Conservation (phyloP, 2,797 vertebrate genomes). For the Naso thynnoides region DNA sequence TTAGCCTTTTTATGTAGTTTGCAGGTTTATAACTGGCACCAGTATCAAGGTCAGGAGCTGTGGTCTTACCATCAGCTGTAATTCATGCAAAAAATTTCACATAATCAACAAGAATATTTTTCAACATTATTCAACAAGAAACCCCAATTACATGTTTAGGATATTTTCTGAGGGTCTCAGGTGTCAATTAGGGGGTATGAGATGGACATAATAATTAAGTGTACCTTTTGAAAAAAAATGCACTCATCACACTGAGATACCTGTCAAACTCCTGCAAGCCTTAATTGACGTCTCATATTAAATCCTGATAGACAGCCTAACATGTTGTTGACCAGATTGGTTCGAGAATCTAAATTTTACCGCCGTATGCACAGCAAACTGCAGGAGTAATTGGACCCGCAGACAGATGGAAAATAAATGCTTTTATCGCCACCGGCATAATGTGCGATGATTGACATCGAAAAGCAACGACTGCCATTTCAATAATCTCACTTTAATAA, state of each 20-base stretch:
- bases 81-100: conserved; percentile 3
- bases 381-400: conserved; percentile 61
- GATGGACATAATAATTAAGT: not conserved
- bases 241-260: conserved; percentile 34
- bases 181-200: not conserved
- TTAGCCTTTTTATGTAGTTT: not conserved
- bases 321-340: conserved; percentile 48
- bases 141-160: not conserved
- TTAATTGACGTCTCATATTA: conserved; percentile 53
- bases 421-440: conserved; percentile 63
- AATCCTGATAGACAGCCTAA: conserved; percentile 56
- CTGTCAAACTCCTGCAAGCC: conserved; percentile 38
- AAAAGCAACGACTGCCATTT: conserved; percentile 58
- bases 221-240: conserved; percentile 25
- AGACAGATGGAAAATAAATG: conserved; percentile 60
- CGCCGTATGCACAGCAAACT: conserved; percentile 27
- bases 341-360: conserved; percentile 43
- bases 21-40: not conserved
- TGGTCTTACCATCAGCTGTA: too few species aligned
- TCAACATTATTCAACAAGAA: too few species aligned
- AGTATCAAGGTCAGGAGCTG: not conserved
- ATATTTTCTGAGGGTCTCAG: not conserved
- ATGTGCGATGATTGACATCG: conserved; percentile 65
- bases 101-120: too few species aligned
- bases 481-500: conserved; percentile 74